Evolutionary conservation across 2,113 vertebrate species (phyloP), one percentile per base, ranked within the genome.

Genomic region (Plecotus auritus): DNA sequence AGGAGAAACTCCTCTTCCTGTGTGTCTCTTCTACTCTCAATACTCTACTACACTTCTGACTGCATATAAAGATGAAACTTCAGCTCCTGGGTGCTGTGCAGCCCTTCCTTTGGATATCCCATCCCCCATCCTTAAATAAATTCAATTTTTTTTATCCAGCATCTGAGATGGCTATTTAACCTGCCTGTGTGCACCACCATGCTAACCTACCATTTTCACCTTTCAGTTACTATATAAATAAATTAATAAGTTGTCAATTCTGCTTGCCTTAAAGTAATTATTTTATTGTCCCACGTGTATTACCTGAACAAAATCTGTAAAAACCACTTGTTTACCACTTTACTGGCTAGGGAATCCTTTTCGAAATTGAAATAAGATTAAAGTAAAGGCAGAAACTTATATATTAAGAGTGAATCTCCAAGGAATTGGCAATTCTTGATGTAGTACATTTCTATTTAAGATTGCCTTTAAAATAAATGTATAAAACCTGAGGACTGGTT

Each of bases 401-500:
- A 66, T n/a, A 85, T 66, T 72, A 59, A 74, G 35, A 94, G 14
- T 40, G 51, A 85, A n/a, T 85, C 73, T 82, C 82, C 67, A 93
- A 94, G 70, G 66, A 88, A 93, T 91, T 51, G 86, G 37, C 66
- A 86, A 40, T 70, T 81, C 85, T 90, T n/a, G 40, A 45, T 47
- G 9, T 69, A 42, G 45, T 49, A 54, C 5, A 93, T 54, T 89
- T 88, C 45, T 80, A 77, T 59, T 45, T 70, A 80, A 83, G 30
- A 94, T 47, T 94, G 61, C 76, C 51, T 91, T 94, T 95, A 92
- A 91, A 72, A 95, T 84, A 42, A 92, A 80, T 64, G 30, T 64
- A 18, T 47, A 61, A 90, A 17, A 47, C 37, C 45, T 32, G 40
- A 94, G 66, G 30, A 76, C 56, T 26, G 40, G 37, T 35, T 82